Conservation (phyloP, 2,888 invertebrate genomes). For the Hirtodrosophila confusa region DNA sequence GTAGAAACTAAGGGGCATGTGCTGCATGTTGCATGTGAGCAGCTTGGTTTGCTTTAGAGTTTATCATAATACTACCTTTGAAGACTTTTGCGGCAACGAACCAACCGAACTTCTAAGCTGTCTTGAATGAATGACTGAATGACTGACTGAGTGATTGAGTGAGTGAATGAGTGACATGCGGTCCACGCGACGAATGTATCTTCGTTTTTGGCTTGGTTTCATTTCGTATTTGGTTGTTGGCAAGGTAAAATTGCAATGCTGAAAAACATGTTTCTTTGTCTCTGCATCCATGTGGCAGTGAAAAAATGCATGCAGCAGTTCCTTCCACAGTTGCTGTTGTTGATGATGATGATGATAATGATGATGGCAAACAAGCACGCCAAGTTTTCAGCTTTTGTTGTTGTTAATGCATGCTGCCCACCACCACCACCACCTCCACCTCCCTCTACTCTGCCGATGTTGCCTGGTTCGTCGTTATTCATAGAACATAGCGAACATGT, state of each 20-base stretch:
- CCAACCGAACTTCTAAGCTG: slow-evolving; percentile 39
- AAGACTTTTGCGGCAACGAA: slow-evolving; percentile 51
- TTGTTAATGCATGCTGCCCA: slow-evolving; percentile 25
- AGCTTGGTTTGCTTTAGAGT: slow-evolving; percentile 12
- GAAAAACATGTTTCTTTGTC: slow-evolving; percentile 67
- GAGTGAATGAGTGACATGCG: slow-evolving; percentile 44
- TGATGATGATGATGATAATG: slow-evolving; percentile 23
- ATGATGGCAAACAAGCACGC: slow-evolving; percentile 71
- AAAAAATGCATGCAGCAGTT: slow-evolving; percentile 32
- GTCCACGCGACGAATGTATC: slow-evolving; percentile 49
- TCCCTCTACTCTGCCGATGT: not conserved
- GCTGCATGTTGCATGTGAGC: slow-evolving; percentile 60
- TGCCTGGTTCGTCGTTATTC: slow-evolving; percentile 47
- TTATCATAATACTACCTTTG: slow-evolving; percentile 64
- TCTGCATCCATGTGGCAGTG: slow-evolving; percentile 57
- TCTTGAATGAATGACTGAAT: slow-evolving; percentile 43
- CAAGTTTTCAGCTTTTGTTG: slow-evolving; percentile 61
- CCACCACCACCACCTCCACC: not conserved
- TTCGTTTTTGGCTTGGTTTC: slow-evolving; percentile 50
- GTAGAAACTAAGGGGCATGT: slow-evolving; percentile 25
- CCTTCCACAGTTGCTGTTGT: slow-evolving; percentile 26
- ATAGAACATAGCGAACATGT: slow-evolving; percentile 62
- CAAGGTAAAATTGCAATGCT: slow-evolving; percentile 62
- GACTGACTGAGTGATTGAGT: slow-evolving; percentile 20
- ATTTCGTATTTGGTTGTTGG: slow-evolving; percentile 53